These are phyloP conservation scores for Caranx ignobilis DNA, from an alignment of 2,113 vertebrate genomes.

Conservation along the genomic window DNA sequence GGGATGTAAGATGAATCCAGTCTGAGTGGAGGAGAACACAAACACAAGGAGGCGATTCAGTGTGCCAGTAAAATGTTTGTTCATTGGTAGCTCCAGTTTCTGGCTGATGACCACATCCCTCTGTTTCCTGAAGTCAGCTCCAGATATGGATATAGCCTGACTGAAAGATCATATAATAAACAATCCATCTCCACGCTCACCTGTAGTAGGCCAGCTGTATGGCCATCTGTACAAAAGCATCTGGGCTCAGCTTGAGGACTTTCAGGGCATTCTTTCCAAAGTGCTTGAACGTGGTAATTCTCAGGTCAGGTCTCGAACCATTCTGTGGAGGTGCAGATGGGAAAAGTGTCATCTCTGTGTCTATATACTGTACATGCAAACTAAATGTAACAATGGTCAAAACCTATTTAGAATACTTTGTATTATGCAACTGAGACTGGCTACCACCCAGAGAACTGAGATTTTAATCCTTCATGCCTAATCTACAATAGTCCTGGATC, in stretches of 20 bases:
- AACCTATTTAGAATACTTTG: too few species aligned
- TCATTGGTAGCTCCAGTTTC: background rate
- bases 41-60: too few species aligned
- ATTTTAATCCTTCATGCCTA: too few species aligned
- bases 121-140: too few species aligned
- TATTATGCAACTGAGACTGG: too few species aligned
- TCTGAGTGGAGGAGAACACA: too few species aligned
- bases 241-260: slow-evolving; percentile 91
- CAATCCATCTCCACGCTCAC: slow-evolving; percentile 71
- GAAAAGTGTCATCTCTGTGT: background rate
- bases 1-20: too few species aligned
- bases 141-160: background rate
- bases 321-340: slow-evolving; percentile 71
- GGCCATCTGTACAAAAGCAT: slow-evolving; percentile 93
- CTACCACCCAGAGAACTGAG: too few species aligned
- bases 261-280: slow-evolving; percentile 94
- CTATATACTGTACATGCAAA: too few species aligned
- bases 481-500: too few species aligned
- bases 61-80: background rate
- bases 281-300: slow-evolving; percentile 85
- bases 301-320: slow-evolving; percentile 92
- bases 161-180: background rate
- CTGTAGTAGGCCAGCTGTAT: slow-evolving; percentile 94
- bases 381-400: too few species aligned
- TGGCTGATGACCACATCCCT: too few species aligned